Evolutionary conservation across 2,797 vertebrate species (phyloP).

Genomic region (Cossypha caffra): DNA sequence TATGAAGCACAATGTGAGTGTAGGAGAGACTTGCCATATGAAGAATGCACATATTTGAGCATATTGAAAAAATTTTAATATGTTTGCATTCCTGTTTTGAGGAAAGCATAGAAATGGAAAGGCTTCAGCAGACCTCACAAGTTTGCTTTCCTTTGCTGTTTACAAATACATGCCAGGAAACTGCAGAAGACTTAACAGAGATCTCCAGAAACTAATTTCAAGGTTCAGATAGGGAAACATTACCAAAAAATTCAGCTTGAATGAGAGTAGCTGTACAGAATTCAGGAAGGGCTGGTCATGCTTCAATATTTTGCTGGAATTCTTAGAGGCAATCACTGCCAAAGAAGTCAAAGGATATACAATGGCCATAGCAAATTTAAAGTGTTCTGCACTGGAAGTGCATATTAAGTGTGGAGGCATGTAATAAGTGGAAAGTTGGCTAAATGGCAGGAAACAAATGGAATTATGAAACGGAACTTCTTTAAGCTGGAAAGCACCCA

Average conservation of each 20-base stretch:
- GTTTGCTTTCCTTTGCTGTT: background rate
- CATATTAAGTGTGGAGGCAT: constrained; percentile 52
- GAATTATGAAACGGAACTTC: constrained; percentile 53
- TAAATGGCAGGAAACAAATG: constrained; percentile 62
- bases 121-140: background rate
- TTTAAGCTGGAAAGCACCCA: constrained; percentile 45
- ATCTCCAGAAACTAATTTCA: background rate
- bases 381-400: constrained; percentile 54
- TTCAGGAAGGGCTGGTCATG: constrained; percentile 51
- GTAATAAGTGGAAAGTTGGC: constrained; percentile 71
- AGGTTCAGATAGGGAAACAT: constrained; percentile 4
- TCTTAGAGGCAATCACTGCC: constrained; percentile 61
- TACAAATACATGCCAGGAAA: background rate
- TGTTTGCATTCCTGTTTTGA: background rate
- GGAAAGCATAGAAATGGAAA: background rate
- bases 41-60: background rate
- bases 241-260: constrained; percentile 17
- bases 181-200: background rate
- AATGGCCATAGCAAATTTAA: constrained; percentile 49
- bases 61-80: background rate
- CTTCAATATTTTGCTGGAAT: constrained; percentile 53
- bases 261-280: constrained; percentile 14
- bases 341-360: constrained; percentile 47
- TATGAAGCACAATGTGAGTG: background rate
- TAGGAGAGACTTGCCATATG: background rate